Percentiles rank a stretch among this genome's conserved stretches.
Conservation (phyloP, 2,113 vertebrate genomes). For the Indicator indicator region DNA sequence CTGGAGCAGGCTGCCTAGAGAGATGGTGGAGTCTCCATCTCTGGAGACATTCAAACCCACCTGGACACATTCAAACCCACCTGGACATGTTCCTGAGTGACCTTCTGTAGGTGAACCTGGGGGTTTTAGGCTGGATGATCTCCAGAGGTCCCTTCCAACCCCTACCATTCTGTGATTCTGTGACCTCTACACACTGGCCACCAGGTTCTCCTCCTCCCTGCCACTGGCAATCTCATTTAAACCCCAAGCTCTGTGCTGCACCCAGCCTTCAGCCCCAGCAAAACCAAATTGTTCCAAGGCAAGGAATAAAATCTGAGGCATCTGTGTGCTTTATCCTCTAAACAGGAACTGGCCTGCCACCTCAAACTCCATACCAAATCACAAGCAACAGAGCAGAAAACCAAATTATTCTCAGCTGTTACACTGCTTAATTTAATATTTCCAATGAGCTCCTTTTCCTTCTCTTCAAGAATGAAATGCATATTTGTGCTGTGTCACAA, state of each 20-base stretch:
- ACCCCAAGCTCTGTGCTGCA: not conserved
- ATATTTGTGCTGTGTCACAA: constrained; percentile 92
- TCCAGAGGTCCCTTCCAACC: no score
- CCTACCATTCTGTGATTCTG: no score
- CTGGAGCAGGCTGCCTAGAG: no score
- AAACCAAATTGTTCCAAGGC: not conserved
- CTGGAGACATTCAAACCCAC: no score
- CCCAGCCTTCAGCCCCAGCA: not conserved
- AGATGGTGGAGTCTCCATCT: no score
- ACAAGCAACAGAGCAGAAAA: constrained; percentile 96
- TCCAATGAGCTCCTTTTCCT: constrained; percentile 87
- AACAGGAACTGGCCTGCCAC: constrained; percentile 74
- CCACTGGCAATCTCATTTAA: not conserved
- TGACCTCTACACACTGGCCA: not conserved
- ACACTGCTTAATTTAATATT: constrained; percentile 99
- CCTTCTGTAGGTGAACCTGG: no score
- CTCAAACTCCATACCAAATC: constrained; percentile 83
- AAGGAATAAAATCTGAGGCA: not conserved
- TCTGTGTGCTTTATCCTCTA: constrained; percentile 44
- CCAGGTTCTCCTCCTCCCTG: not conserved
- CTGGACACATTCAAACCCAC: no score
- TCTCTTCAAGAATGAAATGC: constrained; percentile 83
- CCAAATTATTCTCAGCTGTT: constrained; percentile 97
- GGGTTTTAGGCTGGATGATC: no score
- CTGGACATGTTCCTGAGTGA: no score